Percentiles rank a stretch among this genome's conserved stretches.
Evolutionary conservation across 2,113 vertebrate species (phyloP).

Genomic region (Hippocampus mohnikei): DNA sequence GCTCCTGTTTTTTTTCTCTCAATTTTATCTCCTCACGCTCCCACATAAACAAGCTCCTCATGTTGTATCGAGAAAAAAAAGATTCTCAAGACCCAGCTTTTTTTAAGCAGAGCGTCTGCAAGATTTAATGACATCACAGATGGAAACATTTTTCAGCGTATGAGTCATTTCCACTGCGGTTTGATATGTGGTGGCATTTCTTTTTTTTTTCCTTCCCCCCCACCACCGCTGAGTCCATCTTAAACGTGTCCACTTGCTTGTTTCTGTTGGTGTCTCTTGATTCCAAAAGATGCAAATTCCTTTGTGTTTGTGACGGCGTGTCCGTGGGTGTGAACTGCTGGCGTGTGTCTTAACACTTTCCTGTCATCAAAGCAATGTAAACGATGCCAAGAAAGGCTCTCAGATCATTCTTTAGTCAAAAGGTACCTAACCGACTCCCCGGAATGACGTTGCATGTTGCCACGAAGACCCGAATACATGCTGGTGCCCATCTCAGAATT

Average conservation of each 20-base stretch:
- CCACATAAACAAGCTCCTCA: slow-evolving; percentile 17
- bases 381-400: slow-evolving; percentile 9
- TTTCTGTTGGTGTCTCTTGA: not conserved
- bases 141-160: slow-evolving; percentile 15
- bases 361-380: slow-evolving; percentile 26
- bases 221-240: not conserved
- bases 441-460: not conserved
- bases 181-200: slow-evolving; percentile 8
- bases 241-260: not conserved
- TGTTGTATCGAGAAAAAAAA: slow-evolving; percentile 18
- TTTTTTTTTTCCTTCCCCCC: not conserved
- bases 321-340: slow-evolving; percentile 18
- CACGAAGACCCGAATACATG: no score
- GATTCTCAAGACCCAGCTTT: not conserved
- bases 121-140: slow-evolving; percentile 13
- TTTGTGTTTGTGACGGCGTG: not conserved
- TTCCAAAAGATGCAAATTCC: not conserved
- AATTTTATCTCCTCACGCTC: slow-evolving; percentile 13
- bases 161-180: slow-evolving; percentile 29
- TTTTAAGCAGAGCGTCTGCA: slow-evolving; percentile 3
- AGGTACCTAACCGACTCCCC: not conserved
- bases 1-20: not conserved
- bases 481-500: no score
- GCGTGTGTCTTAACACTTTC: slow-evolving; percentile 25
- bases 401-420: not conserved